Percentiles rank a stretch among this genome's conserved stretches.
Evolutionary conservation across 92 coral and sea anemone species (phyloP).

Genomic region (Virgularia gustaviana): DNA sequence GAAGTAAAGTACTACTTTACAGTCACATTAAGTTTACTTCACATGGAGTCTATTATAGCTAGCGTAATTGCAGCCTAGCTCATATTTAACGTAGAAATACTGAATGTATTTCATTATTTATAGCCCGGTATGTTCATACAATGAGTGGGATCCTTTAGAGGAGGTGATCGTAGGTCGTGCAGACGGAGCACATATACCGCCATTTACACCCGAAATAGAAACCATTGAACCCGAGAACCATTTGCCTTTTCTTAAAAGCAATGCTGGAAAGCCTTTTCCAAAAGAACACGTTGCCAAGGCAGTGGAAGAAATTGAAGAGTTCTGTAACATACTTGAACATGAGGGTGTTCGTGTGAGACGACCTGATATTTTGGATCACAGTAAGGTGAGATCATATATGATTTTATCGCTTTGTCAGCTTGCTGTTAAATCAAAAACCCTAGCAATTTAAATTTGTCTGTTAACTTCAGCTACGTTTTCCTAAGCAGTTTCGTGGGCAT

Average conservation of each 20-base stretch:
- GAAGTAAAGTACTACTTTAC: too few species aligned
- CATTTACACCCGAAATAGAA: not conserved
- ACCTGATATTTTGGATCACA: constrained; percentile 42
- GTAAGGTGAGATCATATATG: too few species aligned
- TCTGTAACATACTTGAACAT: constrained; percentile 66
- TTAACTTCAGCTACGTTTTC: too few species aligned
- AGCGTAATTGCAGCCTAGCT: too few species aligned
- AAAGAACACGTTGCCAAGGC: constrained; percentile 58
- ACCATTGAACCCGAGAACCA: not conserved
- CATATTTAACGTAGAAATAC: too few species aligned
- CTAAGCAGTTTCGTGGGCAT: too few species aligned
- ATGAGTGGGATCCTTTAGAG: constrained; percentile 59
- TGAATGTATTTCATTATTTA: too few species aligned
- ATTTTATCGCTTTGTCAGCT: too few species aligned
- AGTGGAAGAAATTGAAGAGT: constrained; percentile 59
- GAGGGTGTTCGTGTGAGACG: constrained; percentile 76
- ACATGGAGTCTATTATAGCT: too few species aligned
- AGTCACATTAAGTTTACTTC: too few species aligned
- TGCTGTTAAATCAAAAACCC: too few species aligned
- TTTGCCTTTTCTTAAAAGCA: constrained; percentile 56
- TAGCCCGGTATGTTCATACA: constrained; percentile 49
- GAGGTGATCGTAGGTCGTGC: constrained; percentile 55
- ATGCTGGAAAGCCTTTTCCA: constrained; percentile 67
- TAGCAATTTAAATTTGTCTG: too few species aligned
- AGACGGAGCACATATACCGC: constrained; percentile 27